Evolutionary conservation across 2,888 invertebrate genomes (phyloP), one percentile per base, ranked within the genome.

Genomic region (Plemyria rubiginata): DNA sequence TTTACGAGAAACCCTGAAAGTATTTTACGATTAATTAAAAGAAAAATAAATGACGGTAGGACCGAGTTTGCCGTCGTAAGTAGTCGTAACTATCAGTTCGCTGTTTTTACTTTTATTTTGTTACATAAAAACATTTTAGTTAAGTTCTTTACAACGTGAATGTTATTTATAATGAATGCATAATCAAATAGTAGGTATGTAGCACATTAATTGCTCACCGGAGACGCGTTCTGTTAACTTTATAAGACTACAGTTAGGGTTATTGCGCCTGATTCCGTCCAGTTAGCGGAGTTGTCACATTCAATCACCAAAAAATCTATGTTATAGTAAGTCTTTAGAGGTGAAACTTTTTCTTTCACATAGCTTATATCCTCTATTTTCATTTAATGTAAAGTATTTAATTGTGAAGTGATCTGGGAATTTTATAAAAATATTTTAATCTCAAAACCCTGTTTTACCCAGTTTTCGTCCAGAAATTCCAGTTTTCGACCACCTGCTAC

Each of bases 211-310:
- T 73, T 73, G 65, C 59, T 67, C 54, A 62, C 77, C 80, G 82
- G 84, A 82, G 82, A 82, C 78, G 68, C 81, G 84, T 82, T 82
- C 82, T 82, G 78, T 77, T 82, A 76, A 74, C 62, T 74, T 71
- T 69, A 68, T 62, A 72, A 68, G 71, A 74, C 65, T 67, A 67
- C 65, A 63, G 71, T 69, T 69, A n/a, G n/a, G n/a, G n/a, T n/a
- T n/a, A n/a, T n/a, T n/a, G n/a, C n/a, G n/a, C n/a, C n/a, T n/a
- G n/a, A n/a, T n/a, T n/a, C n/a, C n/a, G n/a, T n/a, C n/a, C n/a
- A n/a, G n/a, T n/a, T n/a, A n/a, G n/a, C n/a, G n/a, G n/a, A n/a
- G n/a, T n/a, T n/a, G n/a, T n/a, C n/a, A n/a, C n/a, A n/a, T n/a
- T n/a, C n/a, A n/a, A n/a, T n/a, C n/a, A n/a, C n/a, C n/a, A n/a